Percentiles rank a stretch among this genome's conserved stretches.
Conservation (phyloP, 1,140 invertebrate species). For the Tetragonula clypearis region DNA sequence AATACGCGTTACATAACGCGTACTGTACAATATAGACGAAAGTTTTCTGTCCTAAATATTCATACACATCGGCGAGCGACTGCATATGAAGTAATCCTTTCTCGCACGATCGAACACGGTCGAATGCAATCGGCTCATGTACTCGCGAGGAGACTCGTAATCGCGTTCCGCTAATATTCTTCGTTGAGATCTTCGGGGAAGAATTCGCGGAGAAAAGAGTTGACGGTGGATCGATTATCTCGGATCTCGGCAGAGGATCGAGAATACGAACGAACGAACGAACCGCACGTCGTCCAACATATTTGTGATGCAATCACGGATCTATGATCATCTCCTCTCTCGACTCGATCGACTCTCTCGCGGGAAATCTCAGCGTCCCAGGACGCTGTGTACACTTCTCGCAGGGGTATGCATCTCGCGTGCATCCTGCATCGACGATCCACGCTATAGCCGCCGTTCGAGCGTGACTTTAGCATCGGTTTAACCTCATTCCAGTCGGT, state of each 20-base stretch:
- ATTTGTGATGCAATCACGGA: constrained; percentile 59
- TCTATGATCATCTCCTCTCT: constrained; percentile 51
- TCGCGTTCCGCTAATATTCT: constrained; percentile 22
- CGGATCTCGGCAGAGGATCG: constrained; percentile 50
- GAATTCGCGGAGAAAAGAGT: constrained; percentile 13
- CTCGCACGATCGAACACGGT: not conserved
- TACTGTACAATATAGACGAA: not conserved
- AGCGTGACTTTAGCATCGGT: constrained; percentile 69
- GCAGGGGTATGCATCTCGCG: constrained; percentile 33
- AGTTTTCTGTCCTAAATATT: not conserved
- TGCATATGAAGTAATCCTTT: not conserved
- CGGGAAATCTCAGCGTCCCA: constrained; percentile 47
- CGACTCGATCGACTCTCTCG: not conserved
- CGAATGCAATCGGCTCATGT: not conserved
- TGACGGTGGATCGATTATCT: constrained; percentile 22
- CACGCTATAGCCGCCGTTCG: constrained; percentile 50
- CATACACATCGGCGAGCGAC: not conserved
- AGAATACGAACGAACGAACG: not conserved
- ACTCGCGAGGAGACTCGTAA: constrained; percentile 13
- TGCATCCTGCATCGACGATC: constrained; percentile 23
- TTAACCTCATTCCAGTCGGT: constrained; percentile 78
- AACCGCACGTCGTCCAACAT: constrained; percentile 7
- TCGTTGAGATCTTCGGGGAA: constrained; percentile 8
- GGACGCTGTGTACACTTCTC: constrained; percentile 30
- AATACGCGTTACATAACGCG: not conserved